Evolutionary conservation across 2,888 invertebrate species (phyloP), one percentile per base, ranked within the genome.

Genomic region (Drosophila hamatofila): DNA sequence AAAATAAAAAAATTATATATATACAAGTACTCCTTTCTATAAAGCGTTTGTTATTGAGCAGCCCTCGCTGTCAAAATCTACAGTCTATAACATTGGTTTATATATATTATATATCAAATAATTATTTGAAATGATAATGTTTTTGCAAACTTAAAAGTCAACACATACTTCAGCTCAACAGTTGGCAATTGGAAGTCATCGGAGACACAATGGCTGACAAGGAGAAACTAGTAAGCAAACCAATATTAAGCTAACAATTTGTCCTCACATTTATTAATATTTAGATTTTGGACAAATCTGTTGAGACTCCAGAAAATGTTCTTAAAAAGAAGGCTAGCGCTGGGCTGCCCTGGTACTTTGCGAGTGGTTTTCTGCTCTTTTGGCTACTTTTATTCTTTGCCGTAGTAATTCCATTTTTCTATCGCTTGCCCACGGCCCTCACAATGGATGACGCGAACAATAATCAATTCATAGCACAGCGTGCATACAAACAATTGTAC

Each of bases 351-450:
- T 90, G 83, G 81, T 84, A 78, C 33, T 80, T 65, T 25, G 81
- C 83, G 1, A 75, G 80, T 18, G 71, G 74, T 7, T 89, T 81
- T 62, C 23, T 83, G 9, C 30, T 81, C 0, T 75, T 89, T 44
- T 91, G 88, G 90, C 37, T 71, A n/a, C 74, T 72, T 0, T 49
- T 91, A 0, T 80, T 90, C 30, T 83, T 80, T 30, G 84, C 81
- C 14, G 66, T 87, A 0, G 79, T 82, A 2, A 57, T 81, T 44
- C 80, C 79, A 1, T 23, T 78, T 3, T 83, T 81, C 41, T 75
- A 81, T 25, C 69, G 73, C 18, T 65, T 91, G 11, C 91, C 91
- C 5, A 54, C 85, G 4, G 78, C 60, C 4, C 9, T 63, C 8
- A 75, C 66, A 18, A 37, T 62, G 46, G 66, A 71, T 14, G 66